These are phyloP conservation scores for Diprion similis DNA, from an alignment of 1,140 invertebrate species.

Conservation along the genomic window DNA sequence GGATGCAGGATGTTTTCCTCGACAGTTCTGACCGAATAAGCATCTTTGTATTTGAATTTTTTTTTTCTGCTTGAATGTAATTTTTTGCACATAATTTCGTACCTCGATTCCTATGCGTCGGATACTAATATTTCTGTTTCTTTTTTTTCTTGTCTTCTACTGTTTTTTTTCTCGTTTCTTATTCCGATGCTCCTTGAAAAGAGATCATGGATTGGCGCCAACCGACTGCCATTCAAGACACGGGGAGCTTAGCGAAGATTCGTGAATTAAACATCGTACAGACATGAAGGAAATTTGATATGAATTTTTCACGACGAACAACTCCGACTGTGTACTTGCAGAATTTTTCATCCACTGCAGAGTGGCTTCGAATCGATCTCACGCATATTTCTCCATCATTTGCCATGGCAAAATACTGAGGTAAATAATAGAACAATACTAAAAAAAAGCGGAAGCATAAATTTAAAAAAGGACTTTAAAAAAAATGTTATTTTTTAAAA, in stretches of 20 bases:
- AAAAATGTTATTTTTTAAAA: no score
- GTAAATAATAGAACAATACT: no score
- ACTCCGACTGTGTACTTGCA: background rate
- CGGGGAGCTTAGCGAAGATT: background rate
- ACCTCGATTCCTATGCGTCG: no score
- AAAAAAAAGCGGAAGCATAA: background rate
- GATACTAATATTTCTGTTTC: background rate
- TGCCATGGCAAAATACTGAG: no score
- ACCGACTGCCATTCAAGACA: background rate
- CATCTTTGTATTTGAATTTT: no score
- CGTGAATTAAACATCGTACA: slow-evolving; percentile 2
- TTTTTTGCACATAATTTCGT: no score
- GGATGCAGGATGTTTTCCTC: no score
- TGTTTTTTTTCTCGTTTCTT: background rate
- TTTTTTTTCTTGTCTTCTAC: no score
- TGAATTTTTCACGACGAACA: slow-evolving; percentile 2
- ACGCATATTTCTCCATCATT: background rate
- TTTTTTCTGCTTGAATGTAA: no score
- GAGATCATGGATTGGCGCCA: background rate
- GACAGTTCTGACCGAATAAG: no score
- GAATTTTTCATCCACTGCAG: background rate
- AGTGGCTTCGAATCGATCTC: background rate
- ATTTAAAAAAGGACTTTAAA: no score
- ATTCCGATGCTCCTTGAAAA: background rate
- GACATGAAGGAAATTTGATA: background rate